Evolutionary conservation across 2,113 vertebrate species (phyloP).

Genomic region (Tragelaphus buxtoni): DNA sequence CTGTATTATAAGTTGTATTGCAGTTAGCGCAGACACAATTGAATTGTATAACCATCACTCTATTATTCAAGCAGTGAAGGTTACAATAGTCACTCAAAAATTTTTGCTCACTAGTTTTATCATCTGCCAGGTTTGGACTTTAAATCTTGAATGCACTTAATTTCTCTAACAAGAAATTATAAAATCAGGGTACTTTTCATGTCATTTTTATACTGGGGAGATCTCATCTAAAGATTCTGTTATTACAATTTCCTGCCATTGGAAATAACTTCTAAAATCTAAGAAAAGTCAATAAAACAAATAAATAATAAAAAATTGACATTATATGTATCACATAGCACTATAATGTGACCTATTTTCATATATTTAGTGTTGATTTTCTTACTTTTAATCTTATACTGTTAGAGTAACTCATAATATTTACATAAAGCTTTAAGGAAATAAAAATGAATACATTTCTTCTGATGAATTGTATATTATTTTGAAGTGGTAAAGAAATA

Average conservation of each 20-base stretch:
- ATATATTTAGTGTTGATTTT: background rate
- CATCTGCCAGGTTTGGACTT: background rate
- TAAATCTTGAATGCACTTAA: background rate
- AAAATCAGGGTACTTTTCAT: background rate
- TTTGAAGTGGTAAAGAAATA: background rate
- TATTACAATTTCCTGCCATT: background rate
- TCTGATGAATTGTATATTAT: background rate
- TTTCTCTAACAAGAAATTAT: background rate
- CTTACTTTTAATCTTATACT: background rate
- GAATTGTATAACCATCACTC: background rate
- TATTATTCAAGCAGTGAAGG: background rate
- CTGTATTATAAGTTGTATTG: background rate
- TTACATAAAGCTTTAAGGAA: background rate
- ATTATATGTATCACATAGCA: background rate
- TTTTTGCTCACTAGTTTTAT: background rate
- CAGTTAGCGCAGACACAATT: rapidly evolving
- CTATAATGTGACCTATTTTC: background rate
- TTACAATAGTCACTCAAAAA: background rate
- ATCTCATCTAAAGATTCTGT: background rate
- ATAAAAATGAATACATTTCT: background rate
- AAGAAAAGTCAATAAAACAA: background rate
- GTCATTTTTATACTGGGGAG: background rate
- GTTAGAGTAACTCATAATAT: background rate
- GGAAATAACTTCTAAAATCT: background rate
- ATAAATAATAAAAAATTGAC: background rate